Conservation (phyloP, 2,888 invertebrate genomes). For the Margaritifera margaritifera region DNA sequence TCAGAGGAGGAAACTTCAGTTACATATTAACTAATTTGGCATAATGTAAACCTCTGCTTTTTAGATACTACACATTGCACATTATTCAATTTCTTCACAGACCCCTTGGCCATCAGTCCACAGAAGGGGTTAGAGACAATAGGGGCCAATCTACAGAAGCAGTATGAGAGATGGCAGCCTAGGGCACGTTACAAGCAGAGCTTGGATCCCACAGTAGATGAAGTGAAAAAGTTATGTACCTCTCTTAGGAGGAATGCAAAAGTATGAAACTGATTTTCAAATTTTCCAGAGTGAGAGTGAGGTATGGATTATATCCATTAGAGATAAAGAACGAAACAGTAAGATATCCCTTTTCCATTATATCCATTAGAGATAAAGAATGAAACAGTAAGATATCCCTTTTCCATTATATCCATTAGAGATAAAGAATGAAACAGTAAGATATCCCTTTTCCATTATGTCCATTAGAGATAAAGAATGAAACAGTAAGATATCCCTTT, state of each 20-base stretch:
- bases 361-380: too few relatives aligned
- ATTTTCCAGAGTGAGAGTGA: not conserved
- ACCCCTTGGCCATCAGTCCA: constrained; percentile 88
- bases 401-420: too few relatives aligned
- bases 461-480: too few relatives aligned
- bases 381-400: too few relatives aligned
- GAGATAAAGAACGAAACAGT: too few relatives aligned
- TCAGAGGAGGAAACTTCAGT: not conserved
- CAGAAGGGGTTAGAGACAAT: constrained; percentile 94
- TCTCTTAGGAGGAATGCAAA: constrained; percentile 96
- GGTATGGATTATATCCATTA: too few relatives aligned
- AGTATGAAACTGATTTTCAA: constrained; percentile 51
- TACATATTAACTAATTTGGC: not conserved
- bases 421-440: too few relatives aligned
- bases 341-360: too few relatives aligned
- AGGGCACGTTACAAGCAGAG: constrained; percentile 95
- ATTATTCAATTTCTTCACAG: constrained; percentile 48
- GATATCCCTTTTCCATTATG: too few relatives aligned
- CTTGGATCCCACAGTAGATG: constrained; percentile 97
- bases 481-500: too few relatives aligned
- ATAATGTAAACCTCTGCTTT: not conserved
- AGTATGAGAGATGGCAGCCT: constrained; percentile 99
- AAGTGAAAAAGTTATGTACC: constrained; percentile 96
- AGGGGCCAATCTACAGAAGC: constrained; percentile 91
- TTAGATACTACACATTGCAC: not conserved